Base-by-base conservation (phyloP, 1,140 invertebrate genomes). In the Zophobas atratus region DNA sequence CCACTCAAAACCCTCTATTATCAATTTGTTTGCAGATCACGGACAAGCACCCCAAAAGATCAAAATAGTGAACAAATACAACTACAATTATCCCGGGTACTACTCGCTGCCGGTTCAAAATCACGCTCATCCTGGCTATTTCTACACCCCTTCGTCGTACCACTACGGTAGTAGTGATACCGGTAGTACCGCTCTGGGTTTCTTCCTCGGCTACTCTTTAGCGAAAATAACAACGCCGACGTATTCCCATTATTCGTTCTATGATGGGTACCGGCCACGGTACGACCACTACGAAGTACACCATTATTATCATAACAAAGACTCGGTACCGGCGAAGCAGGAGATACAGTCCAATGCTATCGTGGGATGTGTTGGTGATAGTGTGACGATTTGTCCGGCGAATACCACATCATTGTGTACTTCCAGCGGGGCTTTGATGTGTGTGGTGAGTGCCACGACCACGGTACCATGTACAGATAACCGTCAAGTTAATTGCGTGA, bases 261-360 rank as follows among this genome's bases (percentile, higher is more conserved):
- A 77, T 41, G 75, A 79, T 55, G 77, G 77, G n/a, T 79, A 77
- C 38, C 56, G 78, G 3, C 78, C 78, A 60, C 72, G 74, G 43
- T 76, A 78, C 35, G 77, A 80, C 49, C 79, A 80, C 48, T 81
- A 80, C 46, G 71, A 35, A 36, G 78, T 81, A 2, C 76, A 80
- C 35, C 80, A 81, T 72, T 79, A 81, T 43, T 76, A 81, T 34
- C 80, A 81, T 46, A 80, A 81, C 56, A 67, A 43, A 32, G 71
- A 80, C 0, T 57, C 34, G 35, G 72, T 80, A 34, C 76, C 76
- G 60, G 75, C 63, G 63, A 39, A 81, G 46, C 49, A 55, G 6
- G 41, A 51, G 6, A 73, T 81, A 20, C 39, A 41, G 20, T 39
- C 78, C 0, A 80, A 76, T 51, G 48, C 63, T 5, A 78, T 81